Base-by-base conservation (phyloP, 2,888 invertebrate genomes). In the Barypeithes pellucidus region DNA sequence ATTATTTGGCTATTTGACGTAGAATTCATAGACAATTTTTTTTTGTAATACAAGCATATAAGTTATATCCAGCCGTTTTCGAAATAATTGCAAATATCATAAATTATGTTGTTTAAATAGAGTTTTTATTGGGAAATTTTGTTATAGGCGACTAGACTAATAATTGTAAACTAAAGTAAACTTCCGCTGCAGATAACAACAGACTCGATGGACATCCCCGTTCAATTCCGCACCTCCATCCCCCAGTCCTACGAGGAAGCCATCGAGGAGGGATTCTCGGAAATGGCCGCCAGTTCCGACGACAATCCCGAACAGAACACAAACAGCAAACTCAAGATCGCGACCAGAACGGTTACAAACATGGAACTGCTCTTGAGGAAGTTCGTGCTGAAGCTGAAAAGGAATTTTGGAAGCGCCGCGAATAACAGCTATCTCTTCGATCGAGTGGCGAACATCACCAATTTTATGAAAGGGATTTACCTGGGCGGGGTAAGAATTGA, bases 401-500 rank as follows among this genome's bases (percentile, higher is more conserved):
- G 79, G 41, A 77, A 78, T 1, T 36, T 75, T 1, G 67, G 78
- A 11, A 79, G 80, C 62, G 60, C 73, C 0, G 41, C 75, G 0
- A 79, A 75, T 3, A 79, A 82, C 12, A 78, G 79, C 4, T 69
- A 80, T 22, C 66, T 84, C 7, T 75, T 78, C n/a, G 67, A 74
- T 3, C 79, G 82, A 59, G 75, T 82, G 2, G 75, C 80, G 5
- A 80, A 79, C 29, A 79, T 82, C 69, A 76, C 78, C 1, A 76
- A 75, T 59, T 84, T 84, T 67, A 81, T 83, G 80, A 76, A 76
- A 29, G 75, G 77, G 11, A 69, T 83, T 12, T 80, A 81, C 74
- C 54, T 63, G 11, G 81, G 80, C 68, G 83, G 81, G 22, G 83
- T 83, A 78, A 79, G 81, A 78, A n/a, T 43, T 39, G 12, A 11